These are phyloP conservation scores for Zelleria hepariella DNA, from an alignment of 2,888 invertebrate species.

Conservation along the genomic window DNA sequence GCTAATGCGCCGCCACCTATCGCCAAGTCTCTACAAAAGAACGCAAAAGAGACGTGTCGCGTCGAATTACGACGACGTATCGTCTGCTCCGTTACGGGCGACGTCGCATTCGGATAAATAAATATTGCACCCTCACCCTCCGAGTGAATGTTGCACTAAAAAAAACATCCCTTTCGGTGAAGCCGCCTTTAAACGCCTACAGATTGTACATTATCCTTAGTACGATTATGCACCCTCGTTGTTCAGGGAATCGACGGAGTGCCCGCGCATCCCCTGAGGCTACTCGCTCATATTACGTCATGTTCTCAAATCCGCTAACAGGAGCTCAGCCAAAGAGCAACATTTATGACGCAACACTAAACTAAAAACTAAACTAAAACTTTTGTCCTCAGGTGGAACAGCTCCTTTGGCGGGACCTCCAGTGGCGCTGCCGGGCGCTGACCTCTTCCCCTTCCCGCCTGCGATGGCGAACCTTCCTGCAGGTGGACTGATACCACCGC, in stretches of 20 bases:
- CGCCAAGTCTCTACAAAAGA: constrained; percentile 24
- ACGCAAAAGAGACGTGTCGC: constrained; percentile 35
- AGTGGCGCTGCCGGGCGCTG: constrained; percentile 46
- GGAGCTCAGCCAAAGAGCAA: constrained; percentile 27
- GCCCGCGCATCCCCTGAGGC: constrained; percentile 57
- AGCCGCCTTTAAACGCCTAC: constrained; percentile 73
- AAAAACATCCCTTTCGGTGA: constrained; percentile 70
- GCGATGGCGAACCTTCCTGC: constrained; percentile 55
- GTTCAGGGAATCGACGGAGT: constrained; percentile 67
- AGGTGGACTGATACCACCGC: constrained; percentile 66
- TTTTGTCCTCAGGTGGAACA: constrained; percentile 58
- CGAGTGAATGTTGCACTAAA: constrained; percentile 63
- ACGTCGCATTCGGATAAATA: constrained; percentile 63
- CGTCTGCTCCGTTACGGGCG: constrained; percentile 57
- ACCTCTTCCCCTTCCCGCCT: constrained; percentile 59
- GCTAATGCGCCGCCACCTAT: constrained; percentile 31
- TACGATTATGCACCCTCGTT: constrained; percentile 72
- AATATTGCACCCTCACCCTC: constrained; percentile 72
- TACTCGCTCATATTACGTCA: constrained; percentile 68
- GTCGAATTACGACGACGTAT: constrained; percentile 50
- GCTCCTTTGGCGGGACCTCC: constrained; percentile 47
- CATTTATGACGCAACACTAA: constrained; percentile 15
- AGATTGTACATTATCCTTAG: constrained; percentile 73
- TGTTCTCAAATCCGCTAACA: constrained; percentile 47
- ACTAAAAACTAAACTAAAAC: constrained; percentile 11